Conservation (phyloP, 2,113 vertebrate genomes). For the Salvelinus namaycush region DNA sequence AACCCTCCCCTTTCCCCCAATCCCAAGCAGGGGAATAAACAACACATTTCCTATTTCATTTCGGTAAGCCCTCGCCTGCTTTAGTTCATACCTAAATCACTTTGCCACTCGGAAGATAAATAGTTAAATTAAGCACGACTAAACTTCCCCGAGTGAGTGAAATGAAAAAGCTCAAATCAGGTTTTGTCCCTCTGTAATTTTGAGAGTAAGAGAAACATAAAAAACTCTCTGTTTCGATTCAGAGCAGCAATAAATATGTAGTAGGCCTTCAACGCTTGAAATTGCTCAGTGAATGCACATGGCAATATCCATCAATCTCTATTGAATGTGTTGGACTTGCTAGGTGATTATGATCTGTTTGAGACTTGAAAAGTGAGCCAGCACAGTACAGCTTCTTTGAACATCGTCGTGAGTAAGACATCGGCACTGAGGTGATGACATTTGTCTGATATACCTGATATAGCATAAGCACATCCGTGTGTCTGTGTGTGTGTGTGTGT, state of each 20-base stretch:
- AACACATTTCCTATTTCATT: slow-evolving; percentile 84
- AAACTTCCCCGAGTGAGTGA: slow-evolving; percentile 64
- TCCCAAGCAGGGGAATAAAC: slow-evolving; percentile 69
- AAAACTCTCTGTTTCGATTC: neutral
- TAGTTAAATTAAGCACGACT: slow-evolving; percentile 67
- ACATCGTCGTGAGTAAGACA: slow-evolving; percentile 24
- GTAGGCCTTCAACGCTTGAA: neutral
- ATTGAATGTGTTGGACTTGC: neutral
- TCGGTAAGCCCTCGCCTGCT: slow-evolving; percentile 78
- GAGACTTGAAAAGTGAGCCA: slow-evolving; percentile 24
- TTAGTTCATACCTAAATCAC: slow-evolving; percentile 86
- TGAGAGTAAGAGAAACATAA: slow-evolving; percentile 29
- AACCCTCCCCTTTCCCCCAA: neutral
- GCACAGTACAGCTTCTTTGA: slow-evolving; percentile 43
- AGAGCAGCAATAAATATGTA: too few relatives aligned
- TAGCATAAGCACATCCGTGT: slow-evolving; percentile 31
- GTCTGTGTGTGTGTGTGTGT: slow-evolving; percentile 45
- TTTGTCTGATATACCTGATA: slow-evolving; percentile 49
- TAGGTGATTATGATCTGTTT: slow-evolving; percentile 41
- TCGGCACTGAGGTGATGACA: slow-evolving; percentile 44
- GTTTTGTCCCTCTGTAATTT: slow-evolving; percentile 49
- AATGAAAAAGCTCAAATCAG: slow-evolving; percentile 51
- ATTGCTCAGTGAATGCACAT: slow-evolving; percentile 21
- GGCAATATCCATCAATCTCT: neutral
- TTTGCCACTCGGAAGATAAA: slow-evolving; percentile 87